Evolutionary conservation across 2,113 vertebrate species (phyloP).

Genomic region (Ochotona curzoniae): DNA sequence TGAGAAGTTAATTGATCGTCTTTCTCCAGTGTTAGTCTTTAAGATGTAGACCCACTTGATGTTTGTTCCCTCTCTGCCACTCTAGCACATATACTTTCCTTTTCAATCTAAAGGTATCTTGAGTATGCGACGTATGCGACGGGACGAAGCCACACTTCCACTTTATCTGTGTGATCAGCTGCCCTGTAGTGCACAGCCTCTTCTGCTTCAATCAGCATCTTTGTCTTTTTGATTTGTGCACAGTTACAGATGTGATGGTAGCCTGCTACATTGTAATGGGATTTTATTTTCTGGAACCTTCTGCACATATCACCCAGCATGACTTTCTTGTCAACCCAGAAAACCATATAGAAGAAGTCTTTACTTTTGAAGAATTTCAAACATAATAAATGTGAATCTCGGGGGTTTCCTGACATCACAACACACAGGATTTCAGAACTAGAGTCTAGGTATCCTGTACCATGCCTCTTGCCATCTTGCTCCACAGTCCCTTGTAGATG

Average conservation of each 20-base stretch:
- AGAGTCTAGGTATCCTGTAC: no score
- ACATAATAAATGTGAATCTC: not conserved
- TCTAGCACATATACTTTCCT: not conserved
- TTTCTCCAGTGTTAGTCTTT: not conserved
- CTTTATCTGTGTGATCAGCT: not conserved
- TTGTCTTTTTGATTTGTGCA: not conserved
- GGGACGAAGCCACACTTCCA: not conserved
- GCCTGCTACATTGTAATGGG: not conserved
- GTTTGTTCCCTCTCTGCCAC: not conserved
- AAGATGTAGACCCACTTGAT: not conserved
- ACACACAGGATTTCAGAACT: not conserved
- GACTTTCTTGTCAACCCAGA: not conserved
- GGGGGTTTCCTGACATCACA: not conserved
- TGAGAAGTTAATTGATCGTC: not conserved
- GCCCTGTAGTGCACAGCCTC: not conserved
- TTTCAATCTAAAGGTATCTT: not conserved
- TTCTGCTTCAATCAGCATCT: not conserved
- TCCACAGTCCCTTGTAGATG: not conserved
- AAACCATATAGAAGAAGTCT: not conserved
- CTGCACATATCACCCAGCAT: not conserved
- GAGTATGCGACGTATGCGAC: not conserved
- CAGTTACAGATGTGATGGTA: not conserved
- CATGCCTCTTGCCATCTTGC: not conserved
- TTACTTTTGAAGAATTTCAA: not conserved
- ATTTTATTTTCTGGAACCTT: not conserved